These are phyloP conservation scores for Actenoides lindsayi DNA, from an alignment of 2,113 vertebrate species.

Conservation along the genomic window DNA sequence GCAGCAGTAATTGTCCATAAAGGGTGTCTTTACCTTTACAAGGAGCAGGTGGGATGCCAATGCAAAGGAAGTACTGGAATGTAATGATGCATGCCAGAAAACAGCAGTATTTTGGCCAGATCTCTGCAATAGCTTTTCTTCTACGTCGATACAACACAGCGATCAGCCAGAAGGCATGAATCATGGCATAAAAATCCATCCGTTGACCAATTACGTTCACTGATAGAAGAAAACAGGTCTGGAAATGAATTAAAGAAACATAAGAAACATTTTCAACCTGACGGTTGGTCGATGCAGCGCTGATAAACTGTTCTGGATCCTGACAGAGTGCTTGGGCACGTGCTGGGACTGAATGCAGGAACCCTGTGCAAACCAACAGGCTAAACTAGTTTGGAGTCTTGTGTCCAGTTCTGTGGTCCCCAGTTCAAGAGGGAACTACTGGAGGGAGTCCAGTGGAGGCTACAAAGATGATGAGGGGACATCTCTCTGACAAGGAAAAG, in stretches of 20 bases:
- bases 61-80: constrained; percentile 94
- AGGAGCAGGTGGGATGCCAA: constrained; percentile 94
- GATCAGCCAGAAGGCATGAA: constrained; percentile 92
- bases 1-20: not conserved
- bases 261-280: not conserved
- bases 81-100: constrained; percentile 93
- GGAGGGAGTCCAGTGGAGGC: not conserved
- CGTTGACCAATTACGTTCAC: constrained; percentile 96
- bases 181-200: constrained; percentile 98
- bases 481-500: not conserved
- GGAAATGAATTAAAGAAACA: constrained; percentile 20
- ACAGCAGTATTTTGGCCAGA: constrained; percentile 99
- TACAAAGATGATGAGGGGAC: not conserved
- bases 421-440: not conserved
- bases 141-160: constrained; percentile 89
- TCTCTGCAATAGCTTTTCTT: constrained; percentile 93
- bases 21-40: constrained; percentile 75
- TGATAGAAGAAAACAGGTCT: constrained; percentile 95
- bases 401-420: not conserved
- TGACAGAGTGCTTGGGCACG: not conserved
- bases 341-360: not conserved
- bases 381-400: not conserved
- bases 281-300: not conserved
- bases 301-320: not conserved
- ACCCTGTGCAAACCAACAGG: not conserved